Base-by-base conservation (phyloP, 2,888 invertebrate genomes). In the Hyles lineata region DNA sequence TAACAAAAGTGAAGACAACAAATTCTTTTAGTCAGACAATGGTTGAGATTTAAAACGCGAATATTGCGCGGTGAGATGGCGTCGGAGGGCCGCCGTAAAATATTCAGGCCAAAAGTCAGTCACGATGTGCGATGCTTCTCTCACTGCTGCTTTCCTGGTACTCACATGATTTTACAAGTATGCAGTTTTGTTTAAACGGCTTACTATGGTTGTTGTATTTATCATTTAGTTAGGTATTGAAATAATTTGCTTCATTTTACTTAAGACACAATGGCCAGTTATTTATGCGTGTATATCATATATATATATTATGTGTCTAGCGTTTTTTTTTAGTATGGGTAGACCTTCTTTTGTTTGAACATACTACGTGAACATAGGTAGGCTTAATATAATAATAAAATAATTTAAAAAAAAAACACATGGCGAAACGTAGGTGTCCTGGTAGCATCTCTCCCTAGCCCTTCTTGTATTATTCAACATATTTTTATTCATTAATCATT, bases 21-120 rank as follows among this genome's bases (percentile, higher is more conserved):
- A 52, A 62, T 25, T 21, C 55, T 71, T 55, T 52, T 62, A 63
- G 52, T 15, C 25, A 55, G 55, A 74, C 32, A 29, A 69, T 60
- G 23, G 63, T 23, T 73, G 70, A 35, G 70, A n/a, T 72, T 61
- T 70, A 35, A 71, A 69, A 71, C 69, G 69, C 55, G 55, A 86
- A 84, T 78, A 80, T 85, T 82, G 85, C 85, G 81, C 80, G 78
- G 80, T 82, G 84, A 84, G 82, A 82, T 83, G 89, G 87, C 86
- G 89, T 90, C 86, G 83, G 79, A 87, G 85, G 84, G 80, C 81
- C 25, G 70, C 79, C 76, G 87, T 91, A 88, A 92, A 91, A 92
- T 92, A 93, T 92, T 90, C 92, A 92, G 92, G 92, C 87, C 92
- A 92, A 91, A 90, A 91, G 92, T 92, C 92, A 93, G 92, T 92